phyloP scores from a whole-genome alignment of 2,113 vertebrate species.

The Arvicanthis niloticus region DNA sequence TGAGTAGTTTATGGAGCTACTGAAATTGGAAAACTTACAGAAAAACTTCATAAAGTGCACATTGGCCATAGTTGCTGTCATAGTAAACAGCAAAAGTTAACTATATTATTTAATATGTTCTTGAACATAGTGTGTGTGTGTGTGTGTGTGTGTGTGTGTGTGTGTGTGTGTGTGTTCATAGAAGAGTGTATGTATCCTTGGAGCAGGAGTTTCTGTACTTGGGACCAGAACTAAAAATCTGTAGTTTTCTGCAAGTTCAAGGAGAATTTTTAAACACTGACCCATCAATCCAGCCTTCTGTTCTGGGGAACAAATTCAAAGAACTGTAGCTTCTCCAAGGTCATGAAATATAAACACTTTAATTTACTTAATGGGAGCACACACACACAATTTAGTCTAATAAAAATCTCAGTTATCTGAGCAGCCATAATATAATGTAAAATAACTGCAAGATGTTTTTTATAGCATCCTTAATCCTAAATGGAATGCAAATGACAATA shows the following conservation, averaged over 20 bases:
- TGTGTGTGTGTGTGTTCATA: not conserved
- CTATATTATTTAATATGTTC: not conserved
- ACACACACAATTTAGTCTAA: not conserved
- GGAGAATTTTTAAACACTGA: not conserved
- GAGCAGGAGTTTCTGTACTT: not conserved
- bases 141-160: too few relatives aligned
- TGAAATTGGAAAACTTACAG: not conserved
- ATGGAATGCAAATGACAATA: not conserved
- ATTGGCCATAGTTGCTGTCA: not conserved
- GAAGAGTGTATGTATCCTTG: not conserved
- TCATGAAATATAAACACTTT: not conserved
- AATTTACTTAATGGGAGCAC: not conserved
- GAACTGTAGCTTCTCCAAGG: not conserved
- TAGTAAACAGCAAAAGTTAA: not conserved
- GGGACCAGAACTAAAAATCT: not conserved
- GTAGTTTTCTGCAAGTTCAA: not conserved
- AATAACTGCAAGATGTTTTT: not conserved
- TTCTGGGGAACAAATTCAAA: not conserved
- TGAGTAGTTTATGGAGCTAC: not conserved
- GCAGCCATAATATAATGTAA: not conserved
- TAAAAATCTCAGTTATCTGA: not conserved
- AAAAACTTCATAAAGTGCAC: not conserved
- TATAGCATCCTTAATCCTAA: not conserved
- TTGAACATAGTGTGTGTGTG: too few relatives aligned
- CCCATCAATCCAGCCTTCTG: not conserved